Percentiles rank a stretch among this genome's conserved stretches.
Conservation (phyloP, 2,113 vertebrate species). For the Triplophysa rosa region DNA sequence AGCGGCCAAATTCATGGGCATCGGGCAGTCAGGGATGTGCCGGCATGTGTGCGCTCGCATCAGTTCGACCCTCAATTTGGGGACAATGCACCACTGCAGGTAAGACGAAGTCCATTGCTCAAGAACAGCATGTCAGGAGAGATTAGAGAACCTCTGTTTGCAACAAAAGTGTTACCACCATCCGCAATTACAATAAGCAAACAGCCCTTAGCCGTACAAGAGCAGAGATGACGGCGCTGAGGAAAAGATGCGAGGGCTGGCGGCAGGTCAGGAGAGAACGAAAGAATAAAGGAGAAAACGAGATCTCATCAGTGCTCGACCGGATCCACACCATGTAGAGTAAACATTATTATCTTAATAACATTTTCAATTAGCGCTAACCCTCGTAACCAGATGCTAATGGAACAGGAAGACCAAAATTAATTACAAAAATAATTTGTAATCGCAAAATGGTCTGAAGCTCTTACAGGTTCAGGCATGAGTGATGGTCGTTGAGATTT, state of each 20-base stretch:
- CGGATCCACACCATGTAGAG: constrained; percentile 62
- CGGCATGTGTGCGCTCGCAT: constrained; percentile 25
- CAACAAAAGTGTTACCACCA: constrained; percentile 66
- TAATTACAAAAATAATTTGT: constrained; percentile 66
- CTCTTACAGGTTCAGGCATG: constrained; percentile 57
- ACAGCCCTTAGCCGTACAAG: constrained; percentile 71
- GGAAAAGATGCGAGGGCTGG: constrained; percentile 44
- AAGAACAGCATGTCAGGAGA: constrained; percentile 71
- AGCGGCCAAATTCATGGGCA: background rate
- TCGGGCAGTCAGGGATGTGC: constrained; percentile 38
- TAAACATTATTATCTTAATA: constrained; percentile 72
- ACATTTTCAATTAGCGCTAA: constrained; percentile 70
- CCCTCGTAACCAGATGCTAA: constrained; percentile 74
- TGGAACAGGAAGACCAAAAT: constrained; percentile 62
- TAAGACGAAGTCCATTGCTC: constrained; percentile 60
- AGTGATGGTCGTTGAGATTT: constrained; percentile 54
- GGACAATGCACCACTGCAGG: constrained; percentile 54
- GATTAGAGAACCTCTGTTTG: constrained; percentile 79
- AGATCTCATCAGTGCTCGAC: constrained; percentile 53
- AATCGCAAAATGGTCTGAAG: constrained; percentile 64
- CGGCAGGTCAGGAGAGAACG: constrained; percentile 7
- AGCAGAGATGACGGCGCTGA: constrained; percentile 43
- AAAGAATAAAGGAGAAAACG: constrained; percentile 51
- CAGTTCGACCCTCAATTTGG: constrained; percentile 37
- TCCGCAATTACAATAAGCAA: constrained; percentile 85